Conservation (phyloP, 2,888 invertebrate genomes). For the Eupithecia pulchellata region DNA sequence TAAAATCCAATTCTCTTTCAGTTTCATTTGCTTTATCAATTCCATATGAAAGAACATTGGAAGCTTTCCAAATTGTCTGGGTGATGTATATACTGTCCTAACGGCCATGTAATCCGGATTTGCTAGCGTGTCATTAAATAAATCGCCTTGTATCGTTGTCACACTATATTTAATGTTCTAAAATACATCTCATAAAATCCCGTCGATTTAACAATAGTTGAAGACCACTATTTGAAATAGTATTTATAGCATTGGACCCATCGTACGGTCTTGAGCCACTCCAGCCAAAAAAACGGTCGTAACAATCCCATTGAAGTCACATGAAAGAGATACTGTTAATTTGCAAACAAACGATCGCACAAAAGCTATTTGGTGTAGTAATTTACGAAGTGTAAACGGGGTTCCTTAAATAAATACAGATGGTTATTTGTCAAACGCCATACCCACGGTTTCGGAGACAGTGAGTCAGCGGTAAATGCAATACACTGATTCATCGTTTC, state of each 20-base stretch:
- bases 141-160: constrained; percentile 53
- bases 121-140: constrained; percentile 64
- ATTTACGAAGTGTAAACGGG: constrained; percentile 47
- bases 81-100: constrained; percentile 64
- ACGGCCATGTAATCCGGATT: constrained; percentile 57
- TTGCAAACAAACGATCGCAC: constrained; percentile 46
- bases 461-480: constrained; percentile 62
- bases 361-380: constrained; percentile 40
- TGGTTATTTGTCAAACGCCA: constrained; percentile 62
- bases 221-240: constrained; percentile 10
- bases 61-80: constrained; percentile 66
- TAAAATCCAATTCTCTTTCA: constrained; percentile 49
- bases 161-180: constrained; percentile 44
- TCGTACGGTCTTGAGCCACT: constrained; percentile 49
- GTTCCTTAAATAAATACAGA: constrained; percentile 58
- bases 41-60: constrained; percentile 64
- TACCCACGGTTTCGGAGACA: constrained; percentile 52
- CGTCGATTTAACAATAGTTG: constrained; percentile 29
- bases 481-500: too few species aligned
- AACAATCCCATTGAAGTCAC: constrained; percentile 46
- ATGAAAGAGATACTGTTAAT: constrained; percentile 39
- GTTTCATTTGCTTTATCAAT: constrained; percentile 46
- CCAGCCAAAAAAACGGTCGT: constrained; percentile 42
- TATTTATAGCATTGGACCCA: constrained; percentile 44
- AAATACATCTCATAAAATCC: constrained; percentile 21